A percentile compares a stretch with the other conserved stretches of the same genome.
phyloP scores from a whole-genome alignment of 2,888 invertebrate genomes.

The Thereva nobilitata region DNA sequence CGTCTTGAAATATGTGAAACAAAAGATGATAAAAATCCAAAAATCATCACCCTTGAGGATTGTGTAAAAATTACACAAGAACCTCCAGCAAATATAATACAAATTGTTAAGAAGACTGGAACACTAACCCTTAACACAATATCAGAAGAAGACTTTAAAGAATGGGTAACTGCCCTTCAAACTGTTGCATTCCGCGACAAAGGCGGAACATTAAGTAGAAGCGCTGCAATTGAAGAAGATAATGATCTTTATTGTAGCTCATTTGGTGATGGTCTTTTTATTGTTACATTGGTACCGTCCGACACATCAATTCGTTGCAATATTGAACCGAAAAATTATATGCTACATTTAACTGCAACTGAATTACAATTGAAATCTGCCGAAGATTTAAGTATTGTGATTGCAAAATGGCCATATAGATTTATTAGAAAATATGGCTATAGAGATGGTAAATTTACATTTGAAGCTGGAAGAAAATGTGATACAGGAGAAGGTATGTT shows the following conservation, averaged over 20 bases:
- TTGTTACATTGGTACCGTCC: conserved; percentile 75
- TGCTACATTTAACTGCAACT: conserved; percentile 72
- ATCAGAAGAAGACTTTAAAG: conserved; percentile 70
- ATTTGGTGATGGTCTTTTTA: conserved; percentile 76
- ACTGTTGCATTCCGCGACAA: conserved; percentile 79
- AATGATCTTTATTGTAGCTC: conserved; percentile 88
- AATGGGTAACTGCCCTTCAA: conserved; percentile 80
- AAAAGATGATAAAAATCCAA: conserved; percentile 73
- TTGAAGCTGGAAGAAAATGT: conserved; percentile 86
- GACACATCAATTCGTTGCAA: conserved; percentile 79
- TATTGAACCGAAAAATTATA: conserved; percentile 72
- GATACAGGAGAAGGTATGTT: conserved; percentile 84
- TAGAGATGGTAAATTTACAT: conserved; percentile 81
- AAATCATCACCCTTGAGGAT: conserved; percentile 83
- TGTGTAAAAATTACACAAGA: conserved; percentile 81
- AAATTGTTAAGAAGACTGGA: conserved; percentile 76
- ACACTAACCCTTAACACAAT: conserved; percentile 64
- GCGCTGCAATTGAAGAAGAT: conserved; percentile 74
- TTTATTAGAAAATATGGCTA: conserved; percentile 85
- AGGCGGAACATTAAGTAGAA: conserved; percentile 52
- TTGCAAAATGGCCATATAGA: conserved; percentile 81
- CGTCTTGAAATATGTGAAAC: conserved; percentile 83
- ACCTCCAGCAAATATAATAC: conserved; percentile 65
- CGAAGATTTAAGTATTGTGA: conserved; percentile 64
- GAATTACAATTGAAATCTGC: conserved; percentile 73